phyloP scores from a whole-genome alignment of 2,888 invertebrate species.

The Cephus pulcher region DNA sequence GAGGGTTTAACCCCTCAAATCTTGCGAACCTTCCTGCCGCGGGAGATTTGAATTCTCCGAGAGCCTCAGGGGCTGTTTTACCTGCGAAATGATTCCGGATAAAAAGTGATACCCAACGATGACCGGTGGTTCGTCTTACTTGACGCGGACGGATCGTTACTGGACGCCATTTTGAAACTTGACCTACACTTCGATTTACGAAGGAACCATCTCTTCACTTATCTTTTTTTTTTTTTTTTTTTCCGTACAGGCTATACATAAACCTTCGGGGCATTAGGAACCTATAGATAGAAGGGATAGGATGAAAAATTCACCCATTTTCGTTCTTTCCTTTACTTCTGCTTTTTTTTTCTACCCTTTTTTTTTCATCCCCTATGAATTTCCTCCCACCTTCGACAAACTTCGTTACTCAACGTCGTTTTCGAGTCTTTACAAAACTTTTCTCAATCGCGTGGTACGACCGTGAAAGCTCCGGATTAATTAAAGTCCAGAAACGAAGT shows the following conservation, averaged over 20 bases:
- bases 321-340: neutral
- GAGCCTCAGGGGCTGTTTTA: neutral
- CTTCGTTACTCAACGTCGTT: neutral
- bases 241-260: neutral
- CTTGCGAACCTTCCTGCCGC: neutral
- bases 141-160: neutral
- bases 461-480: neutral
- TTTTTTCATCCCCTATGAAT: neutral
- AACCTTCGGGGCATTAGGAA: neutral
- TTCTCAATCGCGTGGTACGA: neutral
- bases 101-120: neutral
- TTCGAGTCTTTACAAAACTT: neutral
- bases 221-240: neutral
- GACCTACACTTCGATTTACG: neutral
- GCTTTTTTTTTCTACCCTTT: neutral
- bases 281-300: neutral
- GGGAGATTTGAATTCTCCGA: neutral
- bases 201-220: neutral
- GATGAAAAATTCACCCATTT: neutral
- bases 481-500: neutral
- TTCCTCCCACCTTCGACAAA: neutral
- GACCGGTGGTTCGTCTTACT: neutral
- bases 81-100: neutral
- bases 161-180: neutral
- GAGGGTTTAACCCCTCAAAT: neutral